These are phyloP conservation scores for Pollicipes pollicipes DNA, from an alignment of 1,140 invertebrate species.

Conservation along the genomic window DNA sequence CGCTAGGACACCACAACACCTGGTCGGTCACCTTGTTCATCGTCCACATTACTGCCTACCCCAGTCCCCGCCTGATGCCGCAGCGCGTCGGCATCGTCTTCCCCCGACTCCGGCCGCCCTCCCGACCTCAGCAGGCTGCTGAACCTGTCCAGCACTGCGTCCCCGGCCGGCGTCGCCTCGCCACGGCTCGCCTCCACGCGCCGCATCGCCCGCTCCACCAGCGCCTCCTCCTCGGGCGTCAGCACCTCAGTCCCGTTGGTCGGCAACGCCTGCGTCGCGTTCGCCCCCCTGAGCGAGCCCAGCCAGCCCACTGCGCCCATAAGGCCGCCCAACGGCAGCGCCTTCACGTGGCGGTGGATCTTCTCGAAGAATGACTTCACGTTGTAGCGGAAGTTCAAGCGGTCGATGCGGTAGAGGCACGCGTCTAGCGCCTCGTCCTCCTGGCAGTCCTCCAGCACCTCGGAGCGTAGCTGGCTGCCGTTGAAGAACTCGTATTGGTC, in stretches of 20 bases:
- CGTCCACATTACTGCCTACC: no score
- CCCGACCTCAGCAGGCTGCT: not conserved
- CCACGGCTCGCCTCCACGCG: not conserved
- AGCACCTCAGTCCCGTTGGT: not conserved
- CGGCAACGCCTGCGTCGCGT: not conserved
- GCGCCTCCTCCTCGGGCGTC: not conserved
- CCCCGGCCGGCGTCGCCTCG: no score
- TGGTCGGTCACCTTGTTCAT: no score
- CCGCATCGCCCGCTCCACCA: not conserved
- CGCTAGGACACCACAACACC: no score
- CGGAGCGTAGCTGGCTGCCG: not conserved
- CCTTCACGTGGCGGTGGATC: not conserved
- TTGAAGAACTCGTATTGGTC: slow-evolving; percentile 22
- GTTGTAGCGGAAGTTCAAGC: not conserved
- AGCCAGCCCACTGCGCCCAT: not conserved
- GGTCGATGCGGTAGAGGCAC: not conserved
- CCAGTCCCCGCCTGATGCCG: no score
- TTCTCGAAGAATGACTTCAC: not conserved
- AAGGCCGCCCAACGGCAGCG: not conserved
- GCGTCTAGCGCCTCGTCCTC: not conserved
- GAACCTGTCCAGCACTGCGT: not conserved
- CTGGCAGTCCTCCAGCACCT: not conserved
- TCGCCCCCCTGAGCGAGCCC: not conserved
- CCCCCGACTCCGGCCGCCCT: no score
- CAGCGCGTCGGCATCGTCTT: no score